Conservation (phyloP, 2,888 invertebrate genomes). For the Trachelus tabidus region DNA sequence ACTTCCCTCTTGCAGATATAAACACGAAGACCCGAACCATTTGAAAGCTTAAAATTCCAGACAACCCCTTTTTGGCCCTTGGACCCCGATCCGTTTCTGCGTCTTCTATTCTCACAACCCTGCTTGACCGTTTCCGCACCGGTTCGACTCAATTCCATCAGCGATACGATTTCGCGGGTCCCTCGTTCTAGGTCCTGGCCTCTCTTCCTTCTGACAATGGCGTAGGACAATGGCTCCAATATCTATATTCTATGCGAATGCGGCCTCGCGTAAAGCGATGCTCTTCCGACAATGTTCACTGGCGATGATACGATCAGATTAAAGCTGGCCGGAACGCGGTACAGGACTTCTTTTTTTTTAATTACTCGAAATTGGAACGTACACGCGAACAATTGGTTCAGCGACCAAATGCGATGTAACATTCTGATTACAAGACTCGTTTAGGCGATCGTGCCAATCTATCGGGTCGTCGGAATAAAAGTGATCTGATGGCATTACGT, state of each 20-base stretch:
- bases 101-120: not conserved
- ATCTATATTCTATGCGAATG: not conserved
- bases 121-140: not conserved
- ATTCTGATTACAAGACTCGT: not conserved
- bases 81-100: not conserved
- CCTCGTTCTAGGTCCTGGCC: conserved; percentile 15
- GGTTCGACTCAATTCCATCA: conserved; percentile 39
- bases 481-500: not conserved
- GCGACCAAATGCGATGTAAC: not conserved
- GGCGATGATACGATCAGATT: not conserved
- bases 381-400: not conserved
- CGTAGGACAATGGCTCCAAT: not conserved
- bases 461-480: not conserved
- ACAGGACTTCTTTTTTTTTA: not conserved
- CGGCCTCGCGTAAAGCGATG: not conserved
- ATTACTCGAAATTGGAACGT: not conserved
- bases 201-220: not conserved
- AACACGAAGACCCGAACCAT: conserved; percentile 5
- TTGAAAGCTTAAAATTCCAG: conserved; percentile 5
- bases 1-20: conserved; percentile 6
- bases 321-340: not conserved
- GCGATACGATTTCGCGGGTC: conserved; percentile 41
- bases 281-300: not conserved
- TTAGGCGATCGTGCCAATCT: not conserved
- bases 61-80: not conserved